Evolutionary conservation across 2,113 vertebrate genomes (phyloP), one percentile per base, ranked within the genome.

Genomic region (Catharus minimus): DNA sequence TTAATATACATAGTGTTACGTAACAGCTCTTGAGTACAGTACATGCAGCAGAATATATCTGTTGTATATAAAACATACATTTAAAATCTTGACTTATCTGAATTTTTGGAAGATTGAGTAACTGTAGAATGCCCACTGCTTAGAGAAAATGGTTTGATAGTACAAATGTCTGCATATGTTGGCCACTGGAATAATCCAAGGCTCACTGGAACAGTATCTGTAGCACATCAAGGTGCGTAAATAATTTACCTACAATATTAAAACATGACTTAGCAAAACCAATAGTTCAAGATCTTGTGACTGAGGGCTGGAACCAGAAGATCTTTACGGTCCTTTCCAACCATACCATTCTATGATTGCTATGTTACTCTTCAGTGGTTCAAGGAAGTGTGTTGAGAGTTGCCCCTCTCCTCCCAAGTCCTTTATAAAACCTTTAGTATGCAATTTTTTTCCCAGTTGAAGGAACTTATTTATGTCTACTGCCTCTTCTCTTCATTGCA

Each of bases 401-500:
- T 89, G 50, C 27, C 85, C 20, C 41, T 82, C 41, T 68, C 60
- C 65, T 76, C 50, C 62, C 56, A 78, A 95, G 93, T 96, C 93
- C 89, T 85, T 65, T 94, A 95, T 89, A 97, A 97, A 97, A 97
- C 62, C 58, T 89, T 68, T 38, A 92, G 76, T 67, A 92, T 38
- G 30, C 39, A 32, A 23, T 61, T 71, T 47, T 72, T 74, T 74
- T 88, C 84, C 84, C 80, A 77, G 26, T 33, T 28, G 39, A 89
- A 75, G 28, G 7, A 61, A 57, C 55, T 95, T 98, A 99, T 98
- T 99, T 99, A 96, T 99, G 99, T 38, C 99, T 97, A 95, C 99
- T 99, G 97, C 99, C 99, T 95, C 99, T 98, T 94, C 99, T 98
- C 97, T 99, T 99, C 99, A 99, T 99, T 82, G 99, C 99, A 8